These are phyloP conservation scores for Torymus auratus DNA, from an alignment of 2,888 invertebrate species.

Conservation along the genomic window DNA sequence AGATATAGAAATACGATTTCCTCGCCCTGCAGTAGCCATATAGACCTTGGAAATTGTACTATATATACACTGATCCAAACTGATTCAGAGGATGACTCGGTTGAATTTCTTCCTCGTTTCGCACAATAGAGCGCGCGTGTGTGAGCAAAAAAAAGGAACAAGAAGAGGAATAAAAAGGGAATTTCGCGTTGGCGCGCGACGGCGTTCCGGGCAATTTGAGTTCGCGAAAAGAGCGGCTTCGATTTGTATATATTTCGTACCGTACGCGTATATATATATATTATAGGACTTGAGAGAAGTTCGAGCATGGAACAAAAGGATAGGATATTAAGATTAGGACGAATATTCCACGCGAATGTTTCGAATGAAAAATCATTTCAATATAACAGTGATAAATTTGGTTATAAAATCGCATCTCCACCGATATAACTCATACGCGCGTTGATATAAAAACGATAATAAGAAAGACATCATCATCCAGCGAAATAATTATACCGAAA, in stretches of 20 bases:
- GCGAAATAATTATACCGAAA: too few relatives aligned
- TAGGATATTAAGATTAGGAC: too few relatives aligned
- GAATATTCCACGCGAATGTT: too few relatives aligned
- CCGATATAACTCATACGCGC: too few relatives aligned
- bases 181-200: background rate
- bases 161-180: background rate
- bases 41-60: background rate
- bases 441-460: too few relatives aligned
- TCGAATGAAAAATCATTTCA: too few relatives aligned
- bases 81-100: slow-evolving; percentile 35
- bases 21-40: background rate
- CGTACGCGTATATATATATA: too few relatives aligned
- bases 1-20: slow-evolving; percentile 17
- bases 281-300: too few relatives aligned
- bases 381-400: too few relatives aligned
- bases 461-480: too few relatives aligned
- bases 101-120: slow-evolving; percentile 11
- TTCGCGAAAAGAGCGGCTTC: background rate
- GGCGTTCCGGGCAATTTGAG: slow-evolving; percentile 5
- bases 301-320: too few relatives aligned
- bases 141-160: background rate
- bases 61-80: background rate
- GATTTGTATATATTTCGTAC: background rate
- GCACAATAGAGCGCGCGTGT: background rate
- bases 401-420: too few relatives aligned